A percentile compares a stretch with the other conserved stretches of the same genome.
phyloP scores from a whole-genome alignment of 1,140 invertebrate species.

The Drosophila mayri region DNA sequence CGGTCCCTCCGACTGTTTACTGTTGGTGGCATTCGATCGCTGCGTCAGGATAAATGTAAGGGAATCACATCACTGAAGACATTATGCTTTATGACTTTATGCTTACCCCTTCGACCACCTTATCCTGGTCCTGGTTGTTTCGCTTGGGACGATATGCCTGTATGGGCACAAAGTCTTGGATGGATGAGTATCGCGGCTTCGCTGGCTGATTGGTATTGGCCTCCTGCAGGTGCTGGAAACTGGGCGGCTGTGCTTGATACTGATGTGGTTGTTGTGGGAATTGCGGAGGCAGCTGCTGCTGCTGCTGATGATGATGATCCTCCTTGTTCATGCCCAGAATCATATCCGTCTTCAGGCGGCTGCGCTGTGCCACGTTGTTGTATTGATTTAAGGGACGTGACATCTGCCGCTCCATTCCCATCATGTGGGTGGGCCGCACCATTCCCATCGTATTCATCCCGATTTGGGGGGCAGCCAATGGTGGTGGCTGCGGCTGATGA shows the following conservation, averaged over 20 bases:
- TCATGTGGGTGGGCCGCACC: not conserved
- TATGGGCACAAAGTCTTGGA: slow-evolving; percentile 68
- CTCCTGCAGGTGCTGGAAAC: slow-evolving; percentile 6
- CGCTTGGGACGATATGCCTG: slow-evolving; percentile 65
- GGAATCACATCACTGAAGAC: not conserved
- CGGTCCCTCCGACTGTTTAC: not conserved
- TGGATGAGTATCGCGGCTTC: slow-evolving; percentile 36
- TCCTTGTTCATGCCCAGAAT: not conserved
- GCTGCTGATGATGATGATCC: not conserved
- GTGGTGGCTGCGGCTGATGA: not conserved
- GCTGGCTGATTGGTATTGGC: not conserved
- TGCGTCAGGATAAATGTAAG: not conserved
- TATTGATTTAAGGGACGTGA: not conserved
- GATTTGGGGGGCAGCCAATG: not conserved
- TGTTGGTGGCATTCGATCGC: not conserved
- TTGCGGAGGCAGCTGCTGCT: not conserved
- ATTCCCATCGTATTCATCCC: not conserved
- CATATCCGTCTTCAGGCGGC: not conserved
- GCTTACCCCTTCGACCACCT: slow-evolving; percentile 1
- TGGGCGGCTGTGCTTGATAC: slow-evolving; percentile 2
- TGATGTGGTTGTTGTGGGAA: slow-evolving; percentile 8
- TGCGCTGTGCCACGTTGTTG: not conserved
- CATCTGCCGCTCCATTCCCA: not conserved
- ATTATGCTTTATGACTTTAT: not conserved
- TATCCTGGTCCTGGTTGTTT: not conserved